Evolutionary conservation across 2,113 vertebrate species (phyloP).

Genomic region (Fregetta grallaria): DNA sequence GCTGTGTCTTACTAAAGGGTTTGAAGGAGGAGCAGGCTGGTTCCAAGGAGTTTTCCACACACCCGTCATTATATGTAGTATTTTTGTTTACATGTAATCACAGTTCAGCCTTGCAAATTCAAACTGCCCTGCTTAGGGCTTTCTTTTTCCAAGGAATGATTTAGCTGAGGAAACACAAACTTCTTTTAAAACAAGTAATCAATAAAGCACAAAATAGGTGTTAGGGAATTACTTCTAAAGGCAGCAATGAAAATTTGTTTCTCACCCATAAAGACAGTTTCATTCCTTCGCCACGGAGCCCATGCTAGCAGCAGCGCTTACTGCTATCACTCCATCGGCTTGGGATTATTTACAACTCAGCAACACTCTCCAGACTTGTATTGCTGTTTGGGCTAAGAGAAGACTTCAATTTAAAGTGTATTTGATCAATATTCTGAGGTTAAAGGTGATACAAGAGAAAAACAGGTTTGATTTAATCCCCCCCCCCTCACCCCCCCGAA

Average conservation of each 20-base stretch:
- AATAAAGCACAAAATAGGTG: neutral
- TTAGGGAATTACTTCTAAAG: neutral
- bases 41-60: neutral
- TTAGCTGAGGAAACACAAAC: neutral
- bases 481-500: neutral
- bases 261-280: neutral
- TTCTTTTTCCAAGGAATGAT: neutral
- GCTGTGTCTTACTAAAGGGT: neutral
- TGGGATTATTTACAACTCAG: neutral
- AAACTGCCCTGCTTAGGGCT: neutral
- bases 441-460: neutral
- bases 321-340: neutral
- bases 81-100: neutral
- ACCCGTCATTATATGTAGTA: no score
- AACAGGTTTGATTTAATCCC: neutral
- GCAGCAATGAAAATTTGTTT: neutral
- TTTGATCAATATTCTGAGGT: neutral
- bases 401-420: neutral
- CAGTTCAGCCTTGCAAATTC: neutral
- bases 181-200: neutral
- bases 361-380: neutral
- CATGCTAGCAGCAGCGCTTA: neutral
- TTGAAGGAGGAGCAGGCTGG: neutral
- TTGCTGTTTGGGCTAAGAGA: neutral
- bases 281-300: neutral